Conservation (phyloP, 2,113 vertebrate species). For the Poeciliopsis retropinna region DNA sequence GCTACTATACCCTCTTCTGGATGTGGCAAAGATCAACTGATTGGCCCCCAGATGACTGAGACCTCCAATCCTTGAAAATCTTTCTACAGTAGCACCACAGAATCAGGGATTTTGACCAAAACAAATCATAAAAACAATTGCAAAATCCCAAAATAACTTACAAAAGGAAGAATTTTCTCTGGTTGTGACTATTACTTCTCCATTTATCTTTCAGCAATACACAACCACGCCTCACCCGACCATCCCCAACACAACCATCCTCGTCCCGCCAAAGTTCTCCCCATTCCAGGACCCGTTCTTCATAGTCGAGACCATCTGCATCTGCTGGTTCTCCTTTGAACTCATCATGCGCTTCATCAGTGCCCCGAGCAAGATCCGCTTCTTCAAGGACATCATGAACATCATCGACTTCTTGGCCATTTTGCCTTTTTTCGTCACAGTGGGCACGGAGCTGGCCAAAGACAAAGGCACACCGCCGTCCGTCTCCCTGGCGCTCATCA, state of each 20-base stretch:
- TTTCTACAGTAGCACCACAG: neutral
- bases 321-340: constrained; percentile 94
- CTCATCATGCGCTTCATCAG: constrained; percentile 84
- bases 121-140: neutral
- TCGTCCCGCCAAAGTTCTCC: constrained; percentile 19
- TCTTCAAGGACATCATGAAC: constrained; percentile 96
- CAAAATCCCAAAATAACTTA: no score
- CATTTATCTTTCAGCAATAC: constrained; percentile 52
- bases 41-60: no score
- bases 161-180: neutral
- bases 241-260: constrained; percentile 55
- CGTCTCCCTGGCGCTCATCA: constrained; percentile 88
- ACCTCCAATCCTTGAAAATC: no score
- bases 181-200: constrained; percentile 16
- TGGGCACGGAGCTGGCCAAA: constrained; percentile 88
- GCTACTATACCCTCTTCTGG: no score
- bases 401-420: constrained; percentile 93
- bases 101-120: neutral
- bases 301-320: constrained; percentile 90
- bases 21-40: no score
- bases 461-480: constrained; percentile 83
- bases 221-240: constrained; percentile 40
- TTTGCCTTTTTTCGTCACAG: constrained; percentile 89
- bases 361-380: constrained; percentile 85
- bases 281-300: constrained; percentile 90